Conservation (phyloP, 2,797 vertebrate species). For the Falco rusticolus region DNA sequence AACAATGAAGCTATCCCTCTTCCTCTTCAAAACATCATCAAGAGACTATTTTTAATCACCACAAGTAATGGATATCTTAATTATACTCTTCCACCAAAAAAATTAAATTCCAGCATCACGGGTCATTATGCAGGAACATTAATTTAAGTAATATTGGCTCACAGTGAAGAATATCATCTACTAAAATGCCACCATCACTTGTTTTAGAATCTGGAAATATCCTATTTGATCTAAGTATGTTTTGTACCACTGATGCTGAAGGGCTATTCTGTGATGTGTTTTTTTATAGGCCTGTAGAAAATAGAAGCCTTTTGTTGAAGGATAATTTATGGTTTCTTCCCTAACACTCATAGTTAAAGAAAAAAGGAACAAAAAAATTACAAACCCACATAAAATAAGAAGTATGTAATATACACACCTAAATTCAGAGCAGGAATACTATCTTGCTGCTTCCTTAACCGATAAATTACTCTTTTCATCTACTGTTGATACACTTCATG, state of each 20-base stretch:
- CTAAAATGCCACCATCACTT: not conserved
- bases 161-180: not conserved
- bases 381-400: not conserved
- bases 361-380: not conserved
- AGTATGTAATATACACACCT: not conserved
- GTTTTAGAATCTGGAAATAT: not conserved
- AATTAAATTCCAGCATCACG: not conserved
- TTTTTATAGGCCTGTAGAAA: not conserved
- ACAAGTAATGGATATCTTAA: not conserved
- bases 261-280: not conserved
- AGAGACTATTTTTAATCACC: not conserved
- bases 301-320: not conserved
- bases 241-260: not conserved
- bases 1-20: not conserved
- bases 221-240: not conserved
- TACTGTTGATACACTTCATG: constrained; percentile 35
- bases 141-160: not conserved
- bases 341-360: not conserved
- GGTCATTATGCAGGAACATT: not conserved
- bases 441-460: not conserved
- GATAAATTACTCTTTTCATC: not conserved
- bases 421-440: not conserved
- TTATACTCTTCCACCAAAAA: not conserved
- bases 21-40: constrained; percentile 5
- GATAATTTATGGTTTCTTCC: not conserved